Percentiles rank a stretch among this genome's conserved stretches.
These are phyloP conservation scores for Ceratoteleas bidentatus DNA, from an alignment of 1,140 invertebrate genomes.

Conservation along the genomic window DNA sequence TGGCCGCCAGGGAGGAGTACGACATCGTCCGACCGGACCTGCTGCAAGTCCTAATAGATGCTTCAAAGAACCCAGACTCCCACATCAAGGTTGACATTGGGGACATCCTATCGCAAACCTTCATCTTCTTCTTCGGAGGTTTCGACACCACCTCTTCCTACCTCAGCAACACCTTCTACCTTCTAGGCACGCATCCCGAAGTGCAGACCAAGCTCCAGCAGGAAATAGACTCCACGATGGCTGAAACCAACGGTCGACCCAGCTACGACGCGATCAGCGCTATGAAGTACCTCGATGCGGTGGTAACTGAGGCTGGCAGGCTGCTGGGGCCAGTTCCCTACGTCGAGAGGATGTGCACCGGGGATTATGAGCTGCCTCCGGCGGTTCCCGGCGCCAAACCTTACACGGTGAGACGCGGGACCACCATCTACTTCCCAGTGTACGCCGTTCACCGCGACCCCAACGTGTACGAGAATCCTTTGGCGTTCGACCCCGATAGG, in stretches of 20 bases:
- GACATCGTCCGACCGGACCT: slow-evolving; percentile 60
- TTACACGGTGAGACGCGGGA: slow-evolving; percentile 74
- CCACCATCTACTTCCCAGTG: slow-evolving; percentile 70
- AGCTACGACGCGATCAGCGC: slow-evolving; percentile 77
- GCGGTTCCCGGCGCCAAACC: slow-evolving; percentile 69
- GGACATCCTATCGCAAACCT: slow-evolving; percentile 67
- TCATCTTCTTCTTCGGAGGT: slow-evolving; percentile 64
- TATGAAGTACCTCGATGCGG: slow-evolving; percentile 81
- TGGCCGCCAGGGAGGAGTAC: slow-evolving; percentile 76
- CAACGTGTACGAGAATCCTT: slow-evolving; percentile 73
- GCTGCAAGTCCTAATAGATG: slow-evolving; percentile 76
- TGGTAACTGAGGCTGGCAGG: slow-evolving; percentile 68
- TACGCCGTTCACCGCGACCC: slow-evolving; percentile 80
- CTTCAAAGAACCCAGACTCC: slow-evolving; percentile 32
- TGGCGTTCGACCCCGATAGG: slow-evolving; percentile 24
- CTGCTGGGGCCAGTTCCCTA: slow-evolving; percentile 14
- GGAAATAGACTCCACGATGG: slow-evolving; percentile 81
- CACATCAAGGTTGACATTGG: slow-evolving; percentile 73
- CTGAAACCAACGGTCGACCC: slow-evolving; percentile 63
- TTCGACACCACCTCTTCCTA: slow-evolving; percentile 82
- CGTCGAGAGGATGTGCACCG: slow-evolving; percentile 12
- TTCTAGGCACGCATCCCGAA: slow-evolving; percentile 83
- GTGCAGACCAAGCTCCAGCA: slow-evolving; percentile 83
- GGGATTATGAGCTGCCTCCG: slow-evolving; percentile 36
- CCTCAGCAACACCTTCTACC: slow-evolving; percentile 80